Percentiles rank a stretch among this genome's conserved stretches.
phyloP scores from a whole-genome alignment of 2,113 vertebrate genomes.

The Catagonus wagneri region DNA sequence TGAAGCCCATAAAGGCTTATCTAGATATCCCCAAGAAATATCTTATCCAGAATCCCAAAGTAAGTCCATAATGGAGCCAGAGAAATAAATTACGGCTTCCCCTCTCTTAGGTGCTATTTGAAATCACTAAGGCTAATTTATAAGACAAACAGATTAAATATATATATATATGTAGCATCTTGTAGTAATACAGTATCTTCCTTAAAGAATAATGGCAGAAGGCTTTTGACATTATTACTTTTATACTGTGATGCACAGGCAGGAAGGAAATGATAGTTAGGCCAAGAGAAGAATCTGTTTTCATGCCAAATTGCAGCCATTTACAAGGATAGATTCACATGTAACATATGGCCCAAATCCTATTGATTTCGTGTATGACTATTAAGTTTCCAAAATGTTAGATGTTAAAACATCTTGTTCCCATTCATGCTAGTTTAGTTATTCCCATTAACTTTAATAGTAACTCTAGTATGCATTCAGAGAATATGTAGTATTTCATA shows the following conservation, averaged over 20 bases:
- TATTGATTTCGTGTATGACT: conserved; percentile 43
- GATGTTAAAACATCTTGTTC: conserved; percentile 60
- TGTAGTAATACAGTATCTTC: not conserved
- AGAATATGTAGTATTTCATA: conserved; percentile 50
- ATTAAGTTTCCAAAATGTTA: conserved; percentile 54
- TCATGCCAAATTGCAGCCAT: conserved; percentile 44
- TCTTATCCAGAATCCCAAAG: not conserved
- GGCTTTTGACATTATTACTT: conserved; percentile 35
- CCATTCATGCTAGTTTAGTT: conserved; percentile 44
- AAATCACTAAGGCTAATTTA: conserved; percentile 14
- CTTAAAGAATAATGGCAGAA: conserved; percentile 23
- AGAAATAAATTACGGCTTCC: not conserved
- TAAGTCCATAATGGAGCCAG: not conserved
- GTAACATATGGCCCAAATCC: not conserved
- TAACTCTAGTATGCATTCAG: conserved; percentile 47
- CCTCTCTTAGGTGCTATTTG: not conserved
- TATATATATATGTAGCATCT: not conserved
- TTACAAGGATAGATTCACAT: conserved; percentile 38
- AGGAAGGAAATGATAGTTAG: not conserved
- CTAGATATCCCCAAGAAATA: too few species aligned
- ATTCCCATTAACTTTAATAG: conserved; percentile 59
- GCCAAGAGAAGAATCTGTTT: not conserved
- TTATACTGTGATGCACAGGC: not conserved
- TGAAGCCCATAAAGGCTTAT: not conserved
- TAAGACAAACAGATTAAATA: not conserved